These are phyloP conservation scores for Drosophila nasuta DNA, from an alignment of 1,140 invertebrate genomes.

Conservation along the genomic window DNA sequence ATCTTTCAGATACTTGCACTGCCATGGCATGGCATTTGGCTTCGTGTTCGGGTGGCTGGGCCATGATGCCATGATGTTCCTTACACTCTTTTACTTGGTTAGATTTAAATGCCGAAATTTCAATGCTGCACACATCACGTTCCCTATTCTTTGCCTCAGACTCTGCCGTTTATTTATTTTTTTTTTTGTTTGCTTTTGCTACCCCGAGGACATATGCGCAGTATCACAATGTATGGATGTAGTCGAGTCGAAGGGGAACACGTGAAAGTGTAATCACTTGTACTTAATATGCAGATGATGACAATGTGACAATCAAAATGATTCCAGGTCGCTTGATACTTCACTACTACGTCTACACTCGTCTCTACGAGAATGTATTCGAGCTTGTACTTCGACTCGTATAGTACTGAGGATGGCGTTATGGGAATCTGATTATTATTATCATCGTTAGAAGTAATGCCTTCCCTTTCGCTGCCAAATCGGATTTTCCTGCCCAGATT, in stretches of 20 bases:
- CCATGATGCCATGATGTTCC: constrained; percentile 26
- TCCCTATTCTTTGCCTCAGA: neutral
- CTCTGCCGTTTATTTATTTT: neutral
- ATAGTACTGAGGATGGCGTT: constrained; percentile 31
- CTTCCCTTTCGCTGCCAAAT: constrained; percentile 23
- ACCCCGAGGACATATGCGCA: constrained; percentile 38
- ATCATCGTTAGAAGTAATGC: constrained; percentile 57
- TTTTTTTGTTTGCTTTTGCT: neutral
- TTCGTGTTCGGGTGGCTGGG: constrained; percentile 15
- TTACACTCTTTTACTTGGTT: constrained; percentile 66
- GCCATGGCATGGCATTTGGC: constrained; percentile 25
- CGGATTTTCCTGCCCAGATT: constrained; percentile 49
- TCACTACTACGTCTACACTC: neutral
- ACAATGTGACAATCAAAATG: constrained; percentile 82
- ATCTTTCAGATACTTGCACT: constrained; percentile 60
- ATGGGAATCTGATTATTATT: constrained; percentile 60
- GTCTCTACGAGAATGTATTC: neutral
- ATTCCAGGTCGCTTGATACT: constrained; percentile 70
- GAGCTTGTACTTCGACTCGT: neutral
- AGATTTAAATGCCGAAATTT: constrained; percentile 80
- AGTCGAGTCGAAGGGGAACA: constrained; percentile 18
- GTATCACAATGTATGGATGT: neutral
- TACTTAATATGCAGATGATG: constrained; percentile 83
- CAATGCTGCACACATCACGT: constrained; percentile 69
- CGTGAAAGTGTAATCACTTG: constrained; percentile 77